A percentile compares a stretch with the other conserved stretches of the same genome.
These are phyloP conservation scores for Eremophila alpestris DNA, from an alignment of 2,797 vertebrate species.

Conservation along the genomic window DNA sequence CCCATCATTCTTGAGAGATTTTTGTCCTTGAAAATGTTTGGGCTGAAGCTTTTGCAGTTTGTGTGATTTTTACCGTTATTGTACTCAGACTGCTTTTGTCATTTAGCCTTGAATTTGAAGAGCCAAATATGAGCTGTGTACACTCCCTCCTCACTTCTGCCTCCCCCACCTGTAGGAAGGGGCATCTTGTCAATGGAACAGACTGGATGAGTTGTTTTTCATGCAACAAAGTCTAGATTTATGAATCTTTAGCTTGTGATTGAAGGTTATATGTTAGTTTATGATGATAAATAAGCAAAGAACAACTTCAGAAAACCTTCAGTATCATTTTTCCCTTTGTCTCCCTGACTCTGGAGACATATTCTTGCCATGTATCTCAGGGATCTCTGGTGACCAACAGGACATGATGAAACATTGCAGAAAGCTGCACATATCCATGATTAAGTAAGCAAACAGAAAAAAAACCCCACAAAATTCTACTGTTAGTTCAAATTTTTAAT, in stretches of 20 bases:
- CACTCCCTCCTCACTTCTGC: neutral
- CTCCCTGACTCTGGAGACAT: neutral
- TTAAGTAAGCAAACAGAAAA: neutral
- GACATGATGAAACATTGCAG: neutral
- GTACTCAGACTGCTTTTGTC: neutral
- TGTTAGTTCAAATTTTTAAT: neutral
- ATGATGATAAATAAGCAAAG: neutral
- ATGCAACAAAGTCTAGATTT: neutral
- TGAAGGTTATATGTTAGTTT: neutral
- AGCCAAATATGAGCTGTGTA: neutral
- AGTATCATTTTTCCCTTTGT: neutral
- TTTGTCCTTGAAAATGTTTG: conserved; percentile 25
- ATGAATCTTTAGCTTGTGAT: neutral
- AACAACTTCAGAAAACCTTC: neutral
- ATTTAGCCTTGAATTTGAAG: neutral
- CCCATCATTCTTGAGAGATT: neutral
- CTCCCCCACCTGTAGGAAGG: neutral
- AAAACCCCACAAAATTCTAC: neutral
- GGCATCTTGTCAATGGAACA: neutral
- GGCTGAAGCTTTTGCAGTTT: neutral
- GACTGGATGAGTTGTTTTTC: neutral
- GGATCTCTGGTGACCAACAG: neutral
- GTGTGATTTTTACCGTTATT: neutral
- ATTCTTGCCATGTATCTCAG: neutral
- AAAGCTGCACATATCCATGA: neutral